Evolutionary conservation across 2,113 vertebrate species (phyloP).

Genomic region (Helogale parvula): DNA sequence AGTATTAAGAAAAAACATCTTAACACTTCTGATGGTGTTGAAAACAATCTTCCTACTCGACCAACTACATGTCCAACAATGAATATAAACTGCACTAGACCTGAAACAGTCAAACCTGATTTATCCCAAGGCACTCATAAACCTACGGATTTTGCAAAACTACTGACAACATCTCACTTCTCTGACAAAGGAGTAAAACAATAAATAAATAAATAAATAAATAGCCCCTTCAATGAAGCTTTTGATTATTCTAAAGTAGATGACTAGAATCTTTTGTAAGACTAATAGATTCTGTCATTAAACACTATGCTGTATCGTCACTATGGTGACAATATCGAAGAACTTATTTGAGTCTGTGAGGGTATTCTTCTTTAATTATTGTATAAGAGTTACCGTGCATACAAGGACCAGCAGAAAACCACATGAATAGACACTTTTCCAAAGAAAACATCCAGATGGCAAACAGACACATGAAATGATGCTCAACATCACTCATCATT

Average conservation of each 20-base stretch:
- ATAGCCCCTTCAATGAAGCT: background rate
- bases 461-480: too few species aligned
- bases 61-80: slow-evolving; percentile 12
- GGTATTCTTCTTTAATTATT: background rate
- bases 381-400: background rate
- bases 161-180: slow-evolving; percentile 44
- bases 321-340: background rate
- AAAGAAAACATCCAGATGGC: too few species aligned
- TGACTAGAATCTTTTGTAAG: slow-evolving; percentile 9
- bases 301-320: background rate
- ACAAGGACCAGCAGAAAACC: background rate
- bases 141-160: slow-evolving; percentile 41
- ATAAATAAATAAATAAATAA: background rate
- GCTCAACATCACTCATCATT: too few species aligned
- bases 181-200: slow-evolving; percentile 13
- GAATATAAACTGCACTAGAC: slow-evolving; percentile 35
- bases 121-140: slow-evolving; percentile 25
- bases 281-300: slow-evolving; percentile 40
- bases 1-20: slow-evolving; percentile 30
- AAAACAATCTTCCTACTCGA: slow-evolving; percentile 48
- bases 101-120: slow-evolving; percentile 38
- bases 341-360: background rate
- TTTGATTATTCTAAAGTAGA: slow-evolving; percentile 60
- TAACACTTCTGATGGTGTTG: slow-evolving; percentile 14
- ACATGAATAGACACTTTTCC: background rate